Evolutionary conservation across 2,888 invertebrate genomes (phyloP).

Genomic region (Drosophila pseudotakahashii): DNA sequence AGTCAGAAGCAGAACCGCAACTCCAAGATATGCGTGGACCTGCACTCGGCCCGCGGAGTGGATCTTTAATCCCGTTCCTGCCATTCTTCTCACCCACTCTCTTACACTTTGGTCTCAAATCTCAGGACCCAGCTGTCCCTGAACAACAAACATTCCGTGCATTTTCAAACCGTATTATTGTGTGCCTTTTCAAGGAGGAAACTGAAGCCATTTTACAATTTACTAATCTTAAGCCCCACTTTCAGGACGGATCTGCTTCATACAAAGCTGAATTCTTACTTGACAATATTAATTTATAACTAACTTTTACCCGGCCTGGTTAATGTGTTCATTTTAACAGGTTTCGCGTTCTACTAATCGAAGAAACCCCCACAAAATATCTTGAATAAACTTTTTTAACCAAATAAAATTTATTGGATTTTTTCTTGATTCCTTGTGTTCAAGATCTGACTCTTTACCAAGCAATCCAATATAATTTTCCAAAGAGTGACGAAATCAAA

Average conservation of each 20-base stretch:
- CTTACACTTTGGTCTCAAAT: conserved; percentile 59
- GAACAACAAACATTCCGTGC: conserved; percentile 71
- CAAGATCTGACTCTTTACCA: not conserved
- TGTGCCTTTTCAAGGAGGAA: conserved; percentile 43
- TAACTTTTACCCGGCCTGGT: conserved; percentile 8
- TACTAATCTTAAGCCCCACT: conserved; percentile 22
- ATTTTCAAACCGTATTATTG: conserved; percentile 54
- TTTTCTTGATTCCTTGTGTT: not conserved
- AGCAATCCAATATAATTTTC: no score
- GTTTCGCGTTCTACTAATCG: conserved; percentile 40
- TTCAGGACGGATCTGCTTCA: not conserved
- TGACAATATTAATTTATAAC: conserved; percentile 7
- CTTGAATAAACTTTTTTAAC: conserved; percentile 45
- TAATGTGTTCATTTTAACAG: conserved; percentile 32
- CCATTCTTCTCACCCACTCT: conserved; percentile 10
- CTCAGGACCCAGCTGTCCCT: conserved; percentile 39
- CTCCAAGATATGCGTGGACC: conserved; percentile 82
- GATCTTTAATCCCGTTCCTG: conserved; percentile 4
- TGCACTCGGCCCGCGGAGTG: conserved; percentile 59
- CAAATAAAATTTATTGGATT: not conserved
- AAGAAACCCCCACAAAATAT: conserved; percentile 50
- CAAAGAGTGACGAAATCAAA: not conserved
- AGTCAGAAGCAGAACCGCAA: conserved; percentile 84
- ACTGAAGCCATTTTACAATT: conserved; percentile 37
- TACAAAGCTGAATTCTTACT: conserved; percentile 4